Evolutionary conservation across 1,140 invertebrate genomes (phyloP), one percentile per base, ranked within the genome.

Genomic region (Drosophila kurseongensis): DNA sequence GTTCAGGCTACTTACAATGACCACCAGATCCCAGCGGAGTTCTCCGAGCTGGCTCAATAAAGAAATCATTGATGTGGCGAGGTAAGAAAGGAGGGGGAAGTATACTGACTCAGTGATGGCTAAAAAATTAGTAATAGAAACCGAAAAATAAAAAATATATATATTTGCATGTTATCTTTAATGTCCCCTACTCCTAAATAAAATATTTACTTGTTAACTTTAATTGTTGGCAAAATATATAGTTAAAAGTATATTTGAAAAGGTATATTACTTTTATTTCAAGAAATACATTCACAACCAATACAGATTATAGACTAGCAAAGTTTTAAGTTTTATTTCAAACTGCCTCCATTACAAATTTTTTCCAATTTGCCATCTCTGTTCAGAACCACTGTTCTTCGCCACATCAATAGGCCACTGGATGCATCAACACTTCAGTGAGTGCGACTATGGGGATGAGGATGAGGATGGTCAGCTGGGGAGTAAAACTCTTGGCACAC

Each of bases 401-500:
- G 67, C 67, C 77, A 74, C 77, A 85, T 85, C 77, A 75, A 85
- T 85, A 59, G 67, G 59, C 73, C 54, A 60, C 73, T 77, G 83
- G 78, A 86, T 86, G 83, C 83, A 86, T 89, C 83, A 86, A 88
- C 83, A 86, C 83, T 88, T 86, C 84, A 86, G 55, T 73, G 83
- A 83, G 83, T 76, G 83, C 68, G 76, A 59, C 58, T 36, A 16
- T 45, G 44, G 36, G 14, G 18, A 32, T 36, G 57, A 41, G 23
- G 23, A 23, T 45, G 32, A 4, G 41, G 7, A 47, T 38, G 59
- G 65, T 76, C 61, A 81, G 61, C 65, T 71, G 14, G 50, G 32
- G 60, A 52, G 40, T 23, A 44, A 35, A 48, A 51, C 54, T 75
- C 51, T 44, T 47, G 42, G 45, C 61, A 75, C 62, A 69, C 75